A percentile compares a stretch with the other conserved stretches of the same genome.
phyloP scores from a whole-genome alignment of 2,113 vertebrate species.

The Oryzias curvinotus region DNA sequence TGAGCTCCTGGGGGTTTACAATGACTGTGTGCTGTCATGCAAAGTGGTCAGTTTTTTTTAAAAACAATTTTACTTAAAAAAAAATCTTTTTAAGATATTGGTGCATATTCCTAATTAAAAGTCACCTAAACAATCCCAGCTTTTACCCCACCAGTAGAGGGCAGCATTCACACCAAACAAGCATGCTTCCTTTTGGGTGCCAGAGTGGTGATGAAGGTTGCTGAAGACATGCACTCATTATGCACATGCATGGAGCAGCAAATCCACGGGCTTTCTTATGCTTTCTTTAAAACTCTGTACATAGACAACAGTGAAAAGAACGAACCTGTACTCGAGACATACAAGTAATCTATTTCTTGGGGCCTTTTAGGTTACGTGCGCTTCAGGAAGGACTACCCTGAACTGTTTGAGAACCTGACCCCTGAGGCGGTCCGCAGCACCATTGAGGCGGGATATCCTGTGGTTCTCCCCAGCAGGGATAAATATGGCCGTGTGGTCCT shows the following conservation, averaged over 20 bases:
- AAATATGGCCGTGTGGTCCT: slow-evolving; percentile 88
- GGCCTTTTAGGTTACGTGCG: slow-evolving; percentile 84
- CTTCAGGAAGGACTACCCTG: slow-evolving; percentile 93
- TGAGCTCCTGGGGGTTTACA: neutral
- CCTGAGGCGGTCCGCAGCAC: slow-evolving; percentile 91
- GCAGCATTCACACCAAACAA: no score
- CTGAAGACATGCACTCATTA: no score
- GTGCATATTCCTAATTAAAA: no score
- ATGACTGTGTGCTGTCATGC: neutral
- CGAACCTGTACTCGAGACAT: neutral
- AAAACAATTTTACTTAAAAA: neutral
- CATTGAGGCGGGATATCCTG: slow-evolving; percentile 93
- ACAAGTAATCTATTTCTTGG: neutral
- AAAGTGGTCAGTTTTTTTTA: neutral
- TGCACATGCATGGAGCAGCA: no score
- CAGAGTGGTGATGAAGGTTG: no score
- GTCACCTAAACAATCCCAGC: no score
- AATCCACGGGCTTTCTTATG: no score
- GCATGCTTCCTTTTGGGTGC: no score
- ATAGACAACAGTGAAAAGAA: neutral
- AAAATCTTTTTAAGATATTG: no score
- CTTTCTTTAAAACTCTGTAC: neutral
- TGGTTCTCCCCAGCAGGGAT: slow-evolving; percentile 90
- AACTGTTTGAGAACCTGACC: slow-evolving; percentile 91
- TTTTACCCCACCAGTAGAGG: no score